phyloP scores from a whole-genome alignment of 2,113 vertebrate genomes.

The Pterocles burchelli region DNA sequence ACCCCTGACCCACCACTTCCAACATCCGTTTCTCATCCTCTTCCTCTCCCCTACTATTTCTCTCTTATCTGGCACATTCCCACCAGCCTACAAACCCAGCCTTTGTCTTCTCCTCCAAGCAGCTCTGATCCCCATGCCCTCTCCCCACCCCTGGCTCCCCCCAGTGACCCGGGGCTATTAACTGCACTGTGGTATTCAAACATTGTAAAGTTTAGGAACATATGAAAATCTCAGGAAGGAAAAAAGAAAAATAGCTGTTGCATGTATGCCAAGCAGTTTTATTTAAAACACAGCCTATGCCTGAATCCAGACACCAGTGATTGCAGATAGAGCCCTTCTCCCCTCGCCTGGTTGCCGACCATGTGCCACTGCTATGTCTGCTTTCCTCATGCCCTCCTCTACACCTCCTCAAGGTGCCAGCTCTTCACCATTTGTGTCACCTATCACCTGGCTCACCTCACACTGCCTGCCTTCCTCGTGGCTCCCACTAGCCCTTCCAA shows the following conservation, averaged over 20 bases:
- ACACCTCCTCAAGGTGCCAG: not conserved
- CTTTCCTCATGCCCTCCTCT: not conserved
- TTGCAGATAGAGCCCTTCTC: not conserved
- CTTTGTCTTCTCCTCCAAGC: not conserved
- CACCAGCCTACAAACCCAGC: not conserved
- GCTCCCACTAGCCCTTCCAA: not conserved
- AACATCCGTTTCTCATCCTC: not conserved
- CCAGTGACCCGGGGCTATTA: rapidly evolving
- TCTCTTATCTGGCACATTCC: not conserved
- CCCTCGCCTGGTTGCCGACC: not conserved
- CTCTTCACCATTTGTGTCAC: not conserved
- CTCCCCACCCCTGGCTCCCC: not conserved
- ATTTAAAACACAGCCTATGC: not conserved
- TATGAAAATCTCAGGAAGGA: not conserved
- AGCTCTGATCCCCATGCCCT: not conserved
- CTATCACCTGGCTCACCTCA: rapidly evolving
- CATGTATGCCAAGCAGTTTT: rapidly evolving
- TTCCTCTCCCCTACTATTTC: not conserved
- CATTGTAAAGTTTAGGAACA: not conserved
- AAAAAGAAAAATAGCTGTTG: rapidly evolving
- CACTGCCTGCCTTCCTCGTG: not conserved
- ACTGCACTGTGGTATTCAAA: not conserved
- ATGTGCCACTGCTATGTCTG: rapidly evolving
- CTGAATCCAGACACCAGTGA: not conserved
- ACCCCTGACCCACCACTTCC: not conserved